These are phyloP conservation scores for Danio tinwini DNA, from an alignment of 2,797 vertebrate genomes.

Conservation along the genomic window DNA sequence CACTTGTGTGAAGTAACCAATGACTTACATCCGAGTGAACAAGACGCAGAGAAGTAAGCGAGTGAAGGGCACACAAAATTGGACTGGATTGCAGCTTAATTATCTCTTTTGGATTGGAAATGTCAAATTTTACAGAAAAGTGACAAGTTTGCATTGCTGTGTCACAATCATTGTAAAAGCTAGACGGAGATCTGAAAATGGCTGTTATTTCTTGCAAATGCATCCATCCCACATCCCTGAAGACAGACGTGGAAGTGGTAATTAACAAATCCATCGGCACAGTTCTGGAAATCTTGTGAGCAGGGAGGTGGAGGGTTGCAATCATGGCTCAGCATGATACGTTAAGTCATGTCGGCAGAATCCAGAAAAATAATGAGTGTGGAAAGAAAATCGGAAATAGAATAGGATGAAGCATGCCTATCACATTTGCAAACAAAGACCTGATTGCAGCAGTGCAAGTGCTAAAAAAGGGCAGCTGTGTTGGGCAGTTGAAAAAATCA, in stretches of 20 bases:
- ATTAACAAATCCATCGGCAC: slow-evolving; percentile 75
- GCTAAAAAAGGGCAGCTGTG: not conserved
- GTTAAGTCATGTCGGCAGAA: slow-evolving; percentile 47
- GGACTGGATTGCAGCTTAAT: too few species aligned
- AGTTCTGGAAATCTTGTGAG: slow-evolving; percentile 59
- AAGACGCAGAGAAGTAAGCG: too few species aligned
- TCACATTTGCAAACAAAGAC: slow-evolving; percentile 15
- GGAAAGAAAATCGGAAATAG: slow-evolving; percentile 63
- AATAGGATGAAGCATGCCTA: slow-evolving; percentile 66
- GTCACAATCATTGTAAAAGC: slow-evolving; percentile 62
- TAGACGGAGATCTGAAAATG: slow-evolving; percentile 64
- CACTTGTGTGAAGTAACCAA: too few species aligned
- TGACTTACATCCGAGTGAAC: too few species aligned
- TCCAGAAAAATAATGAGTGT: slow-evolving; percentile 54
- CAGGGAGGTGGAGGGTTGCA: slow-evolving; percentile 19
- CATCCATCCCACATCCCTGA: slow-evolving; percentile 61
- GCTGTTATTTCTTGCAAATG: slow-evolving; percentile 62
- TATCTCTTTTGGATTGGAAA: not conserved
- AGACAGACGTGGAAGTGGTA: slow-evolving; percentile 76
- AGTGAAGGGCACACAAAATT: too few species aligned
- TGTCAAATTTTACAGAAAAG: not conserved
- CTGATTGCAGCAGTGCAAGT: not conserved
- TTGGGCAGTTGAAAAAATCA: not conserved
- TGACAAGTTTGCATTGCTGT: not conserved
- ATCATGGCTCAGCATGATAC: slow-evolving; percentile 44